Evolutionary conservation across 2,113 vertebrate species (phyloP).

Genomic region (Mormoops blainvillei): DNA sequence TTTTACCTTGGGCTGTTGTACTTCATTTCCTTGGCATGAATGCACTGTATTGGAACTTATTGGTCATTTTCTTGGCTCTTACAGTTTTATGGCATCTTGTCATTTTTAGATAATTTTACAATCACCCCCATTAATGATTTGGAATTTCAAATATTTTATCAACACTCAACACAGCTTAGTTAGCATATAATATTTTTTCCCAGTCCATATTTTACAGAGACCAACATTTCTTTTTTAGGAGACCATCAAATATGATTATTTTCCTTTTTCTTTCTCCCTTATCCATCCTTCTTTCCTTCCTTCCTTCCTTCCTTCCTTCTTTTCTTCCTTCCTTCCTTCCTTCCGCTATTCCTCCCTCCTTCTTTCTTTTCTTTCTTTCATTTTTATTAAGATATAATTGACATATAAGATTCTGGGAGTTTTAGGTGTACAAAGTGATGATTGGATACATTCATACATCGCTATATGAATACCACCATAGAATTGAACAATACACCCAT

Average conservation of each 20-base stretch:
- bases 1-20: neutral
- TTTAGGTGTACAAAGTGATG: neutral
- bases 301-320: no score
- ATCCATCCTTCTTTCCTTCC: neutral
- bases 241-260: neutral
- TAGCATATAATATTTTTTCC: neutral
- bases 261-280: neutral
- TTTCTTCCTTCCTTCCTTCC: neutral
- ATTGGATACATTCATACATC: neutral
- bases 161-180: no score
- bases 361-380: neutral
- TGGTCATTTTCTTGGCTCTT: neutral
- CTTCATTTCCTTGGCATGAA: neutral
- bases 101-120: neutral
- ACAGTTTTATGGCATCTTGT: neutral
- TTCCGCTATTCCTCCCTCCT: fast-evolving
- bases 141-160: neutral
- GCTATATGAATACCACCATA: neutral
- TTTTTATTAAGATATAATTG: neutral
- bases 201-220: neutral
- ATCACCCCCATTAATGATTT: neutral
- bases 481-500: neutral
- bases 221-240: neutral
- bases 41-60: neutral
- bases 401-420: neutral